phyloP scores from a whole-genome alignment of 2,888 invertebrate species.

The Ennomos erosarius region DNA sequence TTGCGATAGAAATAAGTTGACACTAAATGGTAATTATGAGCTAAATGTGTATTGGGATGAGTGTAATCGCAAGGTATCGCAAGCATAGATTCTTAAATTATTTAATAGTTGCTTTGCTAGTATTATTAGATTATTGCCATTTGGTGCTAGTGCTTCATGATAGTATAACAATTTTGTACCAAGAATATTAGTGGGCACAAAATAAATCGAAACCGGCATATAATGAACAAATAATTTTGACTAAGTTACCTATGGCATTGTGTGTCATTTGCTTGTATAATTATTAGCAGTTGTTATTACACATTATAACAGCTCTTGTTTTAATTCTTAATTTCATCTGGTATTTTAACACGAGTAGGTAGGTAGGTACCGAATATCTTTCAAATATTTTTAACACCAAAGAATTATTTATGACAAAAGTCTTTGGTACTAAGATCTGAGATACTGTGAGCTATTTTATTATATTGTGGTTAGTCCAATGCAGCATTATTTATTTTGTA shows the following conservation, averaged over 20 bases:
- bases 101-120: constrained; percentile 58
- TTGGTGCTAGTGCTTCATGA: constrained; percentile 75
- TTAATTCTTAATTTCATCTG: constrained; percentile 7
- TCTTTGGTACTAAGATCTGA: constrained; percentile 56
- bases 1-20: constrained; percentile 41
- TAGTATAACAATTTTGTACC: constrained; percentile 65
- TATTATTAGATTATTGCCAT: constrained; percentile 62
- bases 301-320: not conserved
- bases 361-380: constrained; percentile 13
- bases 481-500: constrained; percentile 63
- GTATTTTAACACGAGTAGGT: not conserved
- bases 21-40: constrained; percentile 10
- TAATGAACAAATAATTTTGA: constrained; percentile 1
- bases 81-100: constrained; percentile 18
- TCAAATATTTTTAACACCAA: constrained; percentile 37
- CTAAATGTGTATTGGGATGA: constrained; percentile 28
- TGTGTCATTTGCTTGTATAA: not conserved
- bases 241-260: not conserved
- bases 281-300: too few relatives aligned
- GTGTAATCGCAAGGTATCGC: constrained; percentile 12
- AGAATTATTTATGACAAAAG: constrained; percentile 36
- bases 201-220: constrained; percentile 35
- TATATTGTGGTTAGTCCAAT: constrained; percentile 53
- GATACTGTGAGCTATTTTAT: constrained; percentile 47
- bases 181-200: constrained; percentile 60